Evolutionary conservation across 2,797 vertebrate species (phyloP), one percentile per base, ranked within the genome.

Genomic region (Naso thynnoides): DNA sequence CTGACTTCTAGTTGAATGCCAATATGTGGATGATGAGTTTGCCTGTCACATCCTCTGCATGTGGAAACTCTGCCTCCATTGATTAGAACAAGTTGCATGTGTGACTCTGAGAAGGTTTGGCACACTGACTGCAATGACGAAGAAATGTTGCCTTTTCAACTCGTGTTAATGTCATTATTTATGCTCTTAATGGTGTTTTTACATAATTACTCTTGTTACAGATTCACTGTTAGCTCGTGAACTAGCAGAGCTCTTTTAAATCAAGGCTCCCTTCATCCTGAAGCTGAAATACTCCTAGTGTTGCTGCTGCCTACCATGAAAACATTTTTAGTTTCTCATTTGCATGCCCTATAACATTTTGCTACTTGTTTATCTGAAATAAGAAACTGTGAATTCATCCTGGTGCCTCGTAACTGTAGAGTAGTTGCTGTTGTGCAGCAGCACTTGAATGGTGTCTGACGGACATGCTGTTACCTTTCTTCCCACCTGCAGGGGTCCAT

Each of bases 401-500:
- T 80, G 76, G 69, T 73, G 67, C 56, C 47, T 70, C 50, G 76
- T 76, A 67, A 79, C 73, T 81, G 48, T 56, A 52, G 64, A 52
- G 45, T 33, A 57, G 73, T 39, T 53, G 62, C 55, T 64, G 60
- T 66, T 18, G 65, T 80, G 55, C 58, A 61, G 74, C 24, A 48
- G 78, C 27, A 16, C 61, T 44, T 42, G 26, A 44, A 2, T 36
- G 5, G 58, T 61, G 38, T 83, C 76, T 90, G 76, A 92, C 60
- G 13, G 72, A 70, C 67, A 14, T 78, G 79, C 82, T 87, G 76
- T 91, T 57, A 62, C 79, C 71, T 80, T 81, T 72, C 80, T 71
- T 88, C 79, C 94, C 88, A 88, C 94, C 95, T 95, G 87, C 96
- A 99, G 98, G 98, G 96, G 93, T 98, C 96, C 97, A 98, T 96